Evolutionary conservation across 1,140 invertebrate genomes (phyloP), one percentile per base, ranked within the genome.

Genomic region (Hyphantria cunea): DNA sequence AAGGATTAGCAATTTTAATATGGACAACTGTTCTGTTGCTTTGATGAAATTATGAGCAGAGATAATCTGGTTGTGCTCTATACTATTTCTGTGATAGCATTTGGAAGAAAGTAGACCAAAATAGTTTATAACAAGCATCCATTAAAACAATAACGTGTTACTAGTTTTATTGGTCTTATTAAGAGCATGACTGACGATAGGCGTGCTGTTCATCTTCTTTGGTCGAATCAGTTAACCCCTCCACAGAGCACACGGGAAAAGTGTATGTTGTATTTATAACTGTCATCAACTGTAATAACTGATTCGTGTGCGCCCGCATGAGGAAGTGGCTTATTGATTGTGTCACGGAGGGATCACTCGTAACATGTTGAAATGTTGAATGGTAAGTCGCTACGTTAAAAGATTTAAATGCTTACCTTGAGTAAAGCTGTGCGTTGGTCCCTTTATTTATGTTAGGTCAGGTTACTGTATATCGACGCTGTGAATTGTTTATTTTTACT

Each of bases 271-370:
- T 74, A 81, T 76, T 74, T 74, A 76, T 82, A 78, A 78, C 80
- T 83, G 86, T 89, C 84, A 80, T 86, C 81, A 82, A 75, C 63
- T 80, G 41, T 79, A 77, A 82, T 84, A 84, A 86, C 70, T 73
- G 75, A 80, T 75, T 72, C 66, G 70, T 78, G 77, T 64, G 65
- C 69, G 74, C 86, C 86, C 85, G 85, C 84, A 88, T 85, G 64
- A 84, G 86, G 86, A 89, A 86, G 84, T 80, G 58, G 69, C 70
- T 86, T 82, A 82, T 87, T 87, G 82, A 84, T 86, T 74, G 78
- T 80, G 72, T 73, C 74, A 76, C 72, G 65, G 72, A 76, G 77
- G 78, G 76, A 76, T 68, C 59, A 69, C 68, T 72, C 54, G 72
- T 72, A 62, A 62, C 67, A 73, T 56, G 62, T 65, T 73, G 76